These are phyloP conservation scores for Ennomos fuscantarius DNA, from an alignment of 2,888 invertebrate species.

Conservation along the genomic window DNA sequence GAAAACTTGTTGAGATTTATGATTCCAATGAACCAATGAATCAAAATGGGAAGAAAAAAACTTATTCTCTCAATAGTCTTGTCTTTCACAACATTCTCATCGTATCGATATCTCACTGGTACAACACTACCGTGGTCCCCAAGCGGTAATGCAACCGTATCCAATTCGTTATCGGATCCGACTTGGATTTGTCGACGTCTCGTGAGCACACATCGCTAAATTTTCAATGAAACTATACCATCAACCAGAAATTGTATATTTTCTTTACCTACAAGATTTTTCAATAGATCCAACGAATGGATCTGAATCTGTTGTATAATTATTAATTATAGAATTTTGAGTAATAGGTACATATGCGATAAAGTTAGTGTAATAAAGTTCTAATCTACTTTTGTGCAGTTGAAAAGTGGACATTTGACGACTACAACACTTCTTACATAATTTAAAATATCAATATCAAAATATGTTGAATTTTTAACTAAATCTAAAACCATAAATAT, in stretches of 20 bases:
- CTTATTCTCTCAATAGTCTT: background rate
- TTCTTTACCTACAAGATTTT: slow-evolving; percentile 24
- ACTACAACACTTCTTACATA: too few relatives aligned
- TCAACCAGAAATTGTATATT: slow-evolving; percentile 48
- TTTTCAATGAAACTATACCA: slow-evolving; percentile 53
- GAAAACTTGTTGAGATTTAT: too few relatives aligned
- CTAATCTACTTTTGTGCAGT: too few relatives aligned
- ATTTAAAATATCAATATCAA: too few relatives aligned
- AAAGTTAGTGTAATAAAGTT: too few relatives aligned
- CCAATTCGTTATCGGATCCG: slow-evolving; percentile 75
- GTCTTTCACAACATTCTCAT: slow-evolving; percentile 1
- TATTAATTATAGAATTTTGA: background rate
- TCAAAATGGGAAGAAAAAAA: too few relatives aligned
- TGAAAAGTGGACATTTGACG: too few relatives aligned
- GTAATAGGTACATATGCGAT: slow-evolving; percentile 3
- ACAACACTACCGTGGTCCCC: slow-evolving; percentile 50
- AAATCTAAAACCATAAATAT: too few relatives aligned
- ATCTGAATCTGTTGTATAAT: background rate
- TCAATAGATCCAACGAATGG: slow-evolving; percentile 10
- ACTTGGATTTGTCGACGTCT: slow-evolving; percentile 71
- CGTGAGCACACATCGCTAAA: slow-evolving; percentile 57
- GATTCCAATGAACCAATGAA: too few relatives aligned
- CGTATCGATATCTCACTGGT: slow-evolving; percentile 36
- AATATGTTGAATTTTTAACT: too few relatives aligned
- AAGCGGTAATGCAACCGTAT: slow-evolving; percentile 68